Evolutionary conservation across 2,888 invertebrate genomes (phyloP).

Genomic region (Campoletis raptor): DNA sequence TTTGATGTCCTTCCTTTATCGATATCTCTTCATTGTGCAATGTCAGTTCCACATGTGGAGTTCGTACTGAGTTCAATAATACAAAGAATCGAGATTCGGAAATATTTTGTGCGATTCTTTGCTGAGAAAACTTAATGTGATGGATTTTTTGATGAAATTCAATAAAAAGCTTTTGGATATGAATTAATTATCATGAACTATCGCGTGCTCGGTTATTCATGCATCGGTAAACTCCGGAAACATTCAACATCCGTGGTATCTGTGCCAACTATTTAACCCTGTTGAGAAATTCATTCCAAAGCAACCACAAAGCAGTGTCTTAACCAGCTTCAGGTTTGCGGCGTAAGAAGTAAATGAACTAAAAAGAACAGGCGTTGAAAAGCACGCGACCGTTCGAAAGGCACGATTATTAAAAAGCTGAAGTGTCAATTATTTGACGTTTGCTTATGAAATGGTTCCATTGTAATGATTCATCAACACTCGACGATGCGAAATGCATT

Average conservation of each 20-base stretch:
- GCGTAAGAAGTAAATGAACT: neutral
- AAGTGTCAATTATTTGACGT: neutral
- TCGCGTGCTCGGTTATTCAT: neutral
- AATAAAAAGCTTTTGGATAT: neutral
- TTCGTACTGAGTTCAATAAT: neutral
- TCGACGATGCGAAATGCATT: neutral
- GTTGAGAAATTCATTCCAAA: conserved; percentile 14
- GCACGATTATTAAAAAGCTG: neutral
- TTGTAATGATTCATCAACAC: neutral
- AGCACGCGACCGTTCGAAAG: neutral
- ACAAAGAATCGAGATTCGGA: neutral
- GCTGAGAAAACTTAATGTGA: neutral
- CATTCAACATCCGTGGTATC: neutral
- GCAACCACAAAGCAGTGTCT: neutral
- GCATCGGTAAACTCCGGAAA: neutral
- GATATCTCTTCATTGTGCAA: neutral
- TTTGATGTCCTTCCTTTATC: neutral
- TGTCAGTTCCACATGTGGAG: neutral
- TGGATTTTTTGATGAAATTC: neutral
- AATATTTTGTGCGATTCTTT: neutral
- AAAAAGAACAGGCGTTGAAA: neutral
- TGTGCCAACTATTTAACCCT: conserved; percentile 1
- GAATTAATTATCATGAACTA: neutral
- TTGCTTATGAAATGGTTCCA: neutral
- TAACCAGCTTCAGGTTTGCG: neutral